Evolutionary conservation across 2,888 invertebrate species (phyloP).

Genomic region (Nomada fabriciana): DNA sequence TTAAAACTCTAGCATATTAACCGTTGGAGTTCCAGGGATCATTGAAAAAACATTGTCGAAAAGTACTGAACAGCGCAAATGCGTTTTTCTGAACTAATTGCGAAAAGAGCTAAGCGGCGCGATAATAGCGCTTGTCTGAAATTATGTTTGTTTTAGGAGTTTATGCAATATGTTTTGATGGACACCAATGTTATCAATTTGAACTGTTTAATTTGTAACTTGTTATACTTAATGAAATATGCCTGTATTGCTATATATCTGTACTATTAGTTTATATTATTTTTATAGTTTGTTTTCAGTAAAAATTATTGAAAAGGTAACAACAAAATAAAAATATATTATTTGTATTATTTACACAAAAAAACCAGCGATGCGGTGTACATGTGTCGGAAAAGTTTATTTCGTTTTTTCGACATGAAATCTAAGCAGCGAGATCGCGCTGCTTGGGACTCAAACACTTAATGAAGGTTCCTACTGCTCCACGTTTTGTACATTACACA

Average conservation of each 20-base stretch:
- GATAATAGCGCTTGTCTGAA: too few species aligned
- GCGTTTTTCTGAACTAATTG: too few species aligned
- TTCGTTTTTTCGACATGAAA: not conserved
- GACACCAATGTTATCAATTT: slow-evolving; percentile 10
- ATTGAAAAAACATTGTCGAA: too few species aligned
- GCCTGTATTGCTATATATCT: not conserved
- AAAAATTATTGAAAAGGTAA: not conserved
- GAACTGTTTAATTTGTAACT: not conserved
- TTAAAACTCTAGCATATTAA: too few species aligned
- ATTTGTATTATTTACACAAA: too few species aligned
- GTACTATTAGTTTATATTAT: not conserved
- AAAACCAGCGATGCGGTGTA: not conserved
- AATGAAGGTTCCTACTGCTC: too few species aligned
- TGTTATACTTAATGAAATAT: not conserved
- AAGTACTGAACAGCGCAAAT: too few species aligned
- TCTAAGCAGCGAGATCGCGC: too few species aligned
- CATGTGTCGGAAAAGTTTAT: not conserved
- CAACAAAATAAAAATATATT: not conserved
- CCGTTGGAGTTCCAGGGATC: too few species aligned
- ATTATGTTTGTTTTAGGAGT: not conserved
- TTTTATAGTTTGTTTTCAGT: not conserved
- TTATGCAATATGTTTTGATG: slow-evolving; percentile 4
- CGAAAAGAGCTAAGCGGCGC: too few species aligned
- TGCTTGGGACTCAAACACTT: too few species aligned
- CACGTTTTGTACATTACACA: too few species aligned